Percentiles rank a stretch among this genome's conserved stretches.
Evolutionary conservation across 1,140 invertebrate genomes (phyloP).

Genomic region (Atta texana): DNA sequence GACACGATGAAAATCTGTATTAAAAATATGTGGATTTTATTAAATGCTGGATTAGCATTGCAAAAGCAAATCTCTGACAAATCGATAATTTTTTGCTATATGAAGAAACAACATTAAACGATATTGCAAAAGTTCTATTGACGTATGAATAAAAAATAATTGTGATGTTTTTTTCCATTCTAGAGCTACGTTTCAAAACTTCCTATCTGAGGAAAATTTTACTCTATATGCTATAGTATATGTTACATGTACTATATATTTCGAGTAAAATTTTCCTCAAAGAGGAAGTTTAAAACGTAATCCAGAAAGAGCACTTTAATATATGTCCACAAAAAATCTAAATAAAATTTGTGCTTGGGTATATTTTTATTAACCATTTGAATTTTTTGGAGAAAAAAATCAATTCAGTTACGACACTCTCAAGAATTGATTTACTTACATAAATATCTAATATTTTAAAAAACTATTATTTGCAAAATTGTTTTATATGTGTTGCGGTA

Average conservation of each 20-base stretch:
- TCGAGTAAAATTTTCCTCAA: too few species aligned
- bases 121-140: neutral
- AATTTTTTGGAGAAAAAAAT: neutral
- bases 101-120: neutral
- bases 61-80: neutral
- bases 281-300: too few species aligned
- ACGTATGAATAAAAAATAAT: conserved; percentile 19
- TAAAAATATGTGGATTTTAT: conserved; percentile 12
- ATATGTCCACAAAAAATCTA: neutral
- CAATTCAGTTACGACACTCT: neutral
- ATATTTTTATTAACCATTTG: conserved; percentile 13
- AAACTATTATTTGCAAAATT: neutral
- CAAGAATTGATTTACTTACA: neutral
- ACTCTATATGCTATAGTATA: too few species aligned
- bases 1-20: neutral
- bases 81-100: neutral
- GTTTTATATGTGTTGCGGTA: neutral
- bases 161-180: neutral
- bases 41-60: neutral
- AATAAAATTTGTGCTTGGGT: neutral
- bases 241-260: too few species aligned
- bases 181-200: too few species aligned
- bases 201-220: too few species aligned
- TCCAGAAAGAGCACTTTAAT: neutral
- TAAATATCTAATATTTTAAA: neutral